These are phyloP conservation scores for Ceriagrion tenellum DNA, from an alignment of 2,888 invertebrate genomes.

Conservation along the genomic window DNA sequence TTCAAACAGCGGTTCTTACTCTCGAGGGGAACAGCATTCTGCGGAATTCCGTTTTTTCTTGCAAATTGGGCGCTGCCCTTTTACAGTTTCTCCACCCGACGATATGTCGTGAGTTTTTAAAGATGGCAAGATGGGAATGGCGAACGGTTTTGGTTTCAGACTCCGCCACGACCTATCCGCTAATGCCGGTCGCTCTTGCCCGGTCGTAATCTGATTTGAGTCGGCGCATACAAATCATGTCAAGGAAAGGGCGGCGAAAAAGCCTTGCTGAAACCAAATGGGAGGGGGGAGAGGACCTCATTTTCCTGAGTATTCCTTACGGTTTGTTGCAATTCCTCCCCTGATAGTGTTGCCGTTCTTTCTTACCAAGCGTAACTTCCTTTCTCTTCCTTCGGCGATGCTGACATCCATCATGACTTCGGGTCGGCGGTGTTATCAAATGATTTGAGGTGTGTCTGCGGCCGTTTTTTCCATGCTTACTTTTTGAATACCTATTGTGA, in stretches of 20 bases:
- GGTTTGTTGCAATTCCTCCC: background rate
- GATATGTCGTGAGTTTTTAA: constrained; percentile 8
- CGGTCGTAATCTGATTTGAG: constrained; percentile 29
- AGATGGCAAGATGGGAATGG: constrained; percentile 3
- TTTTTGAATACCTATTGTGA: too few species aligned
- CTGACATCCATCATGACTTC: background rate
- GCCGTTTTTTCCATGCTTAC: too few species aligned
- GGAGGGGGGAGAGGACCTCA: background rate
- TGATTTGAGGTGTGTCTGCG: background rate
- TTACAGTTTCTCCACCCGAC: background rate
- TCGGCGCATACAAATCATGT: constrained; percentile 25
- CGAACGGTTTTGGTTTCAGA: background rate
- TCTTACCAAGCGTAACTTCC: background rate
- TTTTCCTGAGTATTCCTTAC: background rate
- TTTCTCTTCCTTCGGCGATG: background rate
- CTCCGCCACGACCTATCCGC: constrained; percentile 16
- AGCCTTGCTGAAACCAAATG: background rate
- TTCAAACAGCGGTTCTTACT: background rate
- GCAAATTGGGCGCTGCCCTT: constrained; percentile 7
- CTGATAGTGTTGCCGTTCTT: background rate
- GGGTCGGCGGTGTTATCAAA: background rate
- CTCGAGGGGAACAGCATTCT: background rate
- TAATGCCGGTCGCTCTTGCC: constrained; percentile 17
- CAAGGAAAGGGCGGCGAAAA: constrained; percentile 40
- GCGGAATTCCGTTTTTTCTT: background rate